Percentiles rank a stretch among this genome's conserved stretches.
phyloP scores from a whole-genome alignment of 2,888 invertebrate species.

The Rhynchonema sp. region DNA sequence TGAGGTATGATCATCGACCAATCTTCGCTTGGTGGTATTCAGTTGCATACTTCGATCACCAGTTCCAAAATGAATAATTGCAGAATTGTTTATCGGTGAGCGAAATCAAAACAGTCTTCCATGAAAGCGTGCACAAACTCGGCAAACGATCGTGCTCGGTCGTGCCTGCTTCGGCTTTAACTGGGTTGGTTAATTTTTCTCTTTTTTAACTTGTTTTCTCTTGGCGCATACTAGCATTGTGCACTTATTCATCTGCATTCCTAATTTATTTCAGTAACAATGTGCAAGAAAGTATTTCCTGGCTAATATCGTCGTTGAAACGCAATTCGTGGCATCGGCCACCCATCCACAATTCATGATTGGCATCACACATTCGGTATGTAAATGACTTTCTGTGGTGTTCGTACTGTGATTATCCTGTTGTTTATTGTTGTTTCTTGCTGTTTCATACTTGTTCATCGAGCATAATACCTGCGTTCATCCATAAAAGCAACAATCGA shows the following conservation, averaged over 20 bases:
- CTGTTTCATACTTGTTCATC: too few species aligned
- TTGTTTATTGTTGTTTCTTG: too few species aligned
- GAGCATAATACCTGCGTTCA: too few species aligned
- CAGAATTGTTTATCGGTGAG: constrained; percentile 71
- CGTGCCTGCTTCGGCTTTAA: constrained; percentile 82
- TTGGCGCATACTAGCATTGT: constrained; percentile 14
- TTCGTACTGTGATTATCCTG: neutral
- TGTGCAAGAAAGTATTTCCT: constrained; percentile 79
- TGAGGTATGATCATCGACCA: constrained; percentile 7
- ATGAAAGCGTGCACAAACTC: constrained; percentile 70
- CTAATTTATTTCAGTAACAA: constrained; percentile 73
- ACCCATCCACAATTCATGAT: constrained; percentile 32
- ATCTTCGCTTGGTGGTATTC: neutral
- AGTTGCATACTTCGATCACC: neutral
- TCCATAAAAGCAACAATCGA: too few species aligned
- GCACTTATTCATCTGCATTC: too few species aligned
- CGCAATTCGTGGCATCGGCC: constrained; percentile 62
- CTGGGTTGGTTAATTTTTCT: constrained; percentile 44
- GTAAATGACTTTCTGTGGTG: too few species aligned
- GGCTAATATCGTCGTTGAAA: constrained; percentile 84
- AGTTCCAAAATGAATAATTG: neutral
- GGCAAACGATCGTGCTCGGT: constrained; percentile 74
- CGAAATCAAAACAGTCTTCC: constrained; percentile 84
- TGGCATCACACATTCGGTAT: too few species aligned
- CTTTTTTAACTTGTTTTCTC: constrained; percentile 1